Conservation (phyloP, 2,888 invertebrate species). For the Leptinotarsa peninsularis region DNA sequence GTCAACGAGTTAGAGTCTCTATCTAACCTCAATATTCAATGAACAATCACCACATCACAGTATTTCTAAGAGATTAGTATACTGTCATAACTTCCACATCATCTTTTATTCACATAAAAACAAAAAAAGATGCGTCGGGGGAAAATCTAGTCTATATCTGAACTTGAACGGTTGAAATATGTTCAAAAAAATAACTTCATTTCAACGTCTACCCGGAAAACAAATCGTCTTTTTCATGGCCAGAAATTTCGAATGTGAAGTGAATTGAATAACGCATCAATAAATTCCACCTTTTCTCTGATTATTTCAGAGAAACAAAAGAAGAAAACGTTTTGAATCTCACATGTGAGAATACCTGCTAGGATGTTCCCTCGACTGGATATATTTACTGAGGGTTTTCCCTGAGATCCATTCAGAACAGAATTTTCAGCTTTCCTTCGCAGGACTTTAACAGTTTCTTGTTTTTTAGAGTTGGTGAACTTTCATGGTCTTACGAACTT, state of each 20-base stretch:
- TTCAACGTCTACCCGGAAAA: too few species aligned
- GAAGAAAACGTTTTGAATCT: conserved; percentile 2
- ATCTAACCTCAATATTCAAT: too few species aligned
- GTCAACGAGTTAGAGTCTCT: too few species aligned
- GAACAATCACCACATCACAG: too few species aligned
- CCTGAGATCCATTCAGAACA: conserved; percentile 33
- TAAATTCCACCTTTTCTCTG: conserved; percentile 2
- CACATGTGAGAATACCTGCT: conserved; percentile 26
- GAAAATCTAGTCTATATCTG: not conserved
- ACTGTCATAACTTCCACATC: too few species aligned
- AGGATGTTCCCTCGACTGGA: conserved; percentile 30
- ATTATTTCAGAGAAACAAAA: conserved; percentile 7
- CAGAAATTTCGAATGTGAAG: not conserved
- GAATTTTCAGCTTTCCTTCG: conserved; percentile 34
- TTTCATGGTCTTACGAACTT: conserved; percentile 37
- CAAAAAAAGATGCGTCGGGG: too few species aligned
- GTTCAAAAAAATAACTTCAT: not conserved
- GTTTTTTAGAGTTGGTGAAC: conserved; percentile 37
- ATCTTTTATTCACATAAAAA: too few species aligned
- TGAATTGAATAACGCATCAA: not conserved
- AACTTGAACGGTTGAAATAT: not conserved
- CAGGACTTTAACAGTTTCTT: conserved; percentile 35
- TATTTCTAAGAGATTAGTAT: too few species aligned
- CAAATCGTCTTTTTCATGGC: conserved; percentile 1
- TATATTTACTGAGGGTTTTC: conserved; percentile 35